phyloP scores from a whole-genome alignment of 2,113 vertebrate genomes.

The Strix uralensis region DNA sequence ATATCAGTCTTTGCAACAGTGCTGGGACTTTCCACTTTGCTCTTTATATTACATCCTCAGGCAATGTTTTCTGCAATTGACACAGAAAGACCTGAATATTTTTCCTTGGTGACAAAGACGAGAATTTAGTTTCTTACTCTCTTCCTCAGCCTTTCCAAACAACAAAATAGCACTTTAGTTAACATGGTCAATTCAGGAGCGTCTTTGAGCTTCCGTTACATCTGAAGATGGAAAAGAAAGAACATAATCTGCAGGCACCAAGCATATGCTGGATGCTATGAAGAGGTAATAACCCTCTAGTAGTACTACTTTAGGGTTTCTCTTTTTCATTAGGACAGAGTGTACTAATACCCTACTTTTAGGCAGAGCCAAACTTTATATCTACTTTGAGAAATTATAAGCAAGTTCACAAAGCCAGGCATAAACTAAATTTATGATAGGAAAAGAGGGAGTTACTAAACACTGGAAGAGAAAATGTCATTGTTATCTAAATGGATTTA shows the following conservation, averaged over 20 bases:
- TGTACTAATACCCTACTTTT: not conserved
- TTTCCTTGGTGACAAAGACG: not conserved
- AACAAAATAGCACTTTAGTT: not conserved
- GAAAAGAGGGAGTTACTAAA: not conserved
- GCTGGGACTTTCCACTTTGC: not conserved
- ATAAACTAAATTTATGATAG: not conserved
- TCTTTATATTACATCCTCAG: not conserved
- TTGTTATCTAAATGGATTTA: not conserved
- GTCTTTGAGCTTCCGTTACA: not conserved
- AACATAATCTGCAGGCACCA: not conserved
- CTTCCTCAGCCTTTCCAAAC: not conserved
- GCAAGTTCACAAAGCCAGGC: not conserved
- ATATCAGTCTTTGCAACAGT: not conserved
- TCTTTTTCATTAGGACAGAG: not conserved
- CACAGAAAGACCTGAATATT: not conserved
- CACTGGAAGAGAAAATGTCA: not conserved
- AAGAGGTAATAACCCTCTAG: not conserved
- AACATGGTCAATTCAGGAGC: not conserved
- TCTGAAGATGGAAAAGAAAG: not conserved
- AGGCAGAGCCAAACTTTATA: not conserved
- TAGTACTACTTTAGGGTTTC: not conserved
- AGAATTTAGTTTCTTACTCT: not conserved
- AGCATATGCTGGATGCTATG: not conserved
- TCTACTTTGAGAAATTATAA: not conserved
- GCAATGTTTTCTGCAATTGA: conserved; percentile 10